Evolutionary conservation across 1,140 invertebrate genomes (phyloP), one percentile per base, ranked within the genome.

Genomic region (Araneus ventricosus): DNA sequence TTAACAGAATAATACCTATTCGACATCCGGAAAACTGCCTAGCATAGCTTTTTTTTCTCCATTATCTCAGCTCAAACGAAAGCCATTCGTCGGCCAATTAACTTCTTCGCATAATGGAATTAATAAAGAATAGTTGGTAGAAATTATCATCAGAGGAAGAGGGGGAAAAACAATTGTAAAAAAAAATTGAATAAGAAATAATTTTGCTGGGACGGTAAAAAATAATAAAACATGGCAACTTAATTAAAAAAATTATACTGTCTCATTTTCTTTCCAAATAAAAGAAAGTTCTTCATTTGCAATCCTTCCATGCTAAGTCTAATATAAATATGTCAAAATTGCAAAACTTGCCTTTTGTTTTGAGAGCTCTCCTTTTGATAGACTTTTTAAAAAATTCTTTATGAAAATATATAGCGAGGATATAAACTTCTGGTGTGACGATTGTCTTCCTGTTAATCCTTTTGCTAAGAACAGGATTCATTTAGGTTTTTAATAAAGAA

Each of bases 21-120:
- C 20, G 39, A 20, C 27, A 30, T 34, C 30, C 27, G 70, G 70
- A 75, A 80, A 41, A 41, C 8, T 24, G 39, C 39, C 39, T 84
- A 41, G 39, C 80, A 45, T 45, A n/a, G 20, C n/a, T 84, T 84
- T 87, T n/a, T n/a, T 34, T 57, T 86, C 34, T 37, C 85, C 30
- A 87, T 87, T 75, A 84, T 84, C 41, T 52, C 8, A 30, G 17
- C 41, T 84, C 27, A 41, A 75, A 75, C 37, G 41, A 75, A 88
- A 88, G 87, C n/a, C 61, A 70, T 88, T 52, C 67, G 57, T 41
- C 87, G 67, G 63, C 63, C 87, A 88, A 88, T 88, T 88, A 88
- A 75, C 61, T 57, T 88, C 63, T 37, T 30, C 57, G 67, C 87
- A 75, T 70, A 88, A 88, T 88, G 37, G 67, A 88, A 88, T 88